Base-by-base conservation (phyloP, 2,113 vertebrate species). In the Balaeniceps rex region DNA sequence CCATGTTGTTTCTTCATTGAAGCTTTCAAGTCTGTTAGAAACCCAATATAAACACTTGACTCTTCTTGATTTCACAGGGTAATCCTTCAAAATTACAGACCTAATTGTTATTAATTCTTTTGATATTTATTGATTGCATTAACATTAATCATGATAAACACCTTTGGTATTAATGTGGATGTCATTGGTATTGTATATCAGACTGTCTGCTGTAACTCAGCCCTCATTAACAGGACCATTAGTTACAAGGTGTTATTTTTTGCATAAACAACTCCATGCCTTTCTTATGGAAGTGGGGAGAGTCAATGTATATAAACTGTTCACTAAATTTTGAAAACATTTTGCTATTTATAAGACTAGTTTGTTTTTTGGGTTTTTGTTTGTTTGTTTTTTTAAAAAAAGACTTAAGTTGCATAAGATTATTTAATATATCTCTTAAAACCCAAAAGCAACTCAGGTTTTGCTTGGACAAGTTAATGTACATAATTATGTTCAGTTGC, bases 141-240 rank as follows among this genome's bases (percentile, higher is more conserved):
- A 93, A 57, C 79, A 88, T 97, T 97, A 96, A 94, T 97, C 25
- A 91, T 87, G 29, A 92, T 94, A 93, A 96, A 95, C 57, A 83
- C 63, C 19, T 85, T 82, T 94, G 28, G 47, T 95, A 52, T 88
- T 92, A 90, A 81, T 68, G 24, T 89, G 46, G 31, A 46, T 95
- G 19, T 87, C n/a, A 65, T 83, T 91, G 69, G 8, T 88, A 33
- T 61, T 68, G 19, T 91, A 87, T 40, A 92, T 87, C 38, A 94
- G 44, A 88, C n/a, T 78, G 55, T 88, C 34, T 79, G 29, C 51
- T 88, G 49, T 78, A 86, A 66, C 65, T 95, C 82, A 96, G n/a
- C 46, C 31, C 90, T 94, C 65, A 80, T 97, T 97, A 97, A 46
- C 36, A 87, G 33, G 12, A n/a, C 31, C 9, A 33, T 95, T 96